phyloP scores from a whole-genome alignment of 2,113 vertebrate genomes.

The Apus apus region DNA sequence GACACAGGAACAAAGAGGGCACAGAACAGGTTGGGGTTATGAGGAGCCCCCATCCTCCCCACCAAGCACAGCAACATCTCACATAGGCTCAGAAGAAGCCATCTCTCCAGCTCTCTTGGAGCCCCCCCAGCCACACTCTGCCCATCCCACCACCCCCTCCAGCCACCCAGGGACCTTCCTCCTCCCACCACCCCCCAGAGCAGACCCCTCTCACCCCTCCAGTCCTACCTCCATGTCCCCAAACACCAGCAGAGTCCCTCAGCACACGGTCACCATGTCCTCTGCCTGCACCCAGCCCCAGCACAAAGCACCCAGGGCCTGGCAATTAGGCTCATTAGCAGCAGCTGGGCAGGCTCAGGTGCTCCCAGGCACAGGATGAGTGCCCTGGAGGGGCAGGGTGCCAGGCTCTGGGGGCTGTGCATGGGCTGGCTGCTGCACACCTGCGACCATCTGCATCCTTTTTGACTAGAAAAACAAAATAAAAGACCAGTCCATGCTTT shows the following conservation, averaged over 20 bases:
- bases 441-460: too few relatives aligned
- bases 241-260: rapidly evolving
- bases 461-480: too few relatives aligned
- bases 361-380: too few relatives aligned
- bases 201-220: too few relatives aligned
- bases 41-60: not conserved
- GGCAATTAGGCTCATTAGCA: not conserved
- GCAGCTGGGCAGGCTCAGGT: not conserved
- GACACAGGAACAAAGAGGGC: not conserved
- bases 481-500: too few relatives aligned
- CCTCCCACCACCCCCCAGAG: not conserved
- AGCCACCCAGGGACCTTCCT: not conserved
- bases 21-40: not conserved
- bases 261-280: rapidly evolving
- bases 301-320: too few relatives aligned
- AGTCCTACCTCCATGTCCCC: not conserved
- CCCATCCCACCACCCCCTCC: too few relatives aligned
- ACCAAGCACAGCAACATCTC: not conserved
- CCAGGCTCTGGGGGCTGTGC: not conserved
- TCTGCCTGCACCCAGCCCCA: not conserved
- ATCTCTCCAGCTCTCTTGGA: not conserved
- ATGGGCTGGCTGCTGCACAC: not conserved
- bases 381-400: not conserved
- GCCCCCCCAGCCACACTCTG: not conserved
- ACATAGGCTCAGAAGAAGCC: too few relatives aligned